Base-by-base conservation (phyloP, 2,888 invertebrate species). In the Selenia dentaria region DNA sequence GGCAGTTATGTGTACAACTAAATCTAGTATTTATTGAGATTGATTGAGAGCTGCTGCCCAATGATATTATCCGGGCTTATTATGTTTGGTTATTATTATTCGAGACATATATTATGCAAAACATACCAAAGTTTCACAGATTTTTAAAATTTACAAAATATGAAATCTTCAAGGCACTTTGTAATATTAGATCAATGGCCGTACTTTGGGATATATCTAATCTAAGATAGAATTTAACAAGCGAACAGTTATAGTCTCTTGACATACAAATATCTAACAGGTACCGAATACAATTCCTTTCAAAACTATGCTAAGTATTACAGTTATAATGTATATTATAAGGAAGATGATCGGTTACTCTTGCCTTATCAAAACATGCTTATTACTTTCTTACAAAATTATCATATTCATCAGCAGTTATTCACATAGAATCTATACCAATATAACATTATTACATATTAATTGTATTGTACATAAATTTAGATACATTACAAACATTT, bases 341-440 rank as follows among this genome's bases (percentile, higher is more conserved):
- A 38, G 43, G 27, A 51, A 46, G 29, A 50, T 54, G 57, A 53
- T 51, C 57, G 62, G 22, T 18, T 10, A 20, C 22, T n/a, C 28
- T 38, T 22, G n/a, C 13, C 28, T 9, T 38, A 37, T 20, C 12
- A 22, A 22, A 22, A 28, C 18, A 0, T 22, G 29, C 28, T 29
- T 22, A 33, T 11, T 33, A n/a, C n/a, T n/a, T n/a, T n/a, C n/a
- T n/a, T n/a, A n/a, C n/a, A n/a, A n/a, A n/a, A n/a, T n/a, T n/a
- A n/a, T n/a, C n/a, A n/a, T n/a, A n/a, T n/a, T n/a, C n/a, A n/a
- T n/a, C n/a, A n/a, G n/a, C n/a, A n/a, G n/a, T n/a, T n/a, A n/a
- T n/a, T n/a, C n/a, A n/a, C n/a, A n/a, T n/a, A n/a, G n/a, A n/a
- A n/a, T n/a, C n/a, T n/a, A n/a, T n/a, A n/a, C n/a, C n/a, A n/a